These are phyloP conservation scores for Epirrhoe tristata DNA, from an alignment of 2,888 invertebrate genomes.

Conservation along the genomic window DNA sequence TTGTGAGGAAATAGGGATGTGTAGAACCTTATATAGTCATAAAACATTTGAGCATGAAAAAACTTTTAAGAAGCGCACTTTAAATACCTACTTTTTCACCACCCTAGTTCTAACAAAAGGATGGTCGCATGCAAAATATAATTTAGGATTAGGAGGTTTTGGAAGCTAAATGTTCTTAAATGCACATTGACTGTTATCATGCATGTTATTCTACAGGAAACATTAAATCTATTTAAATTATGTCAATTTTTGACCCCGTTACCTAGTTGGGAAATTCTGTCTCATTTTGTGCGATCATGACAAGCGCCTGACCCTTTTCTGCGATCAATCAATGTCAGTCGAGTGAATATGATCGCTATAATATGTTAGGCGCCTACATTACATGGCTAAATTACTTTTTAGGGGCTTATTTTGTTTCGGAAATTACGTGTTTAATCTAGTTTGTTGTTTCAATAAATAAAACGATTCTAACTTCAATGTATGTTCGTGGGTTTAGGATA, in stretches of 20 bases:
- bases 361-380: slow-evolving; percentile 26
- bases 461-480: background rate
- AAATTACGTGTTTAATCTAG: background rate
- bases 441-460: background rate
- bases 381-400: slow-evolving; percentile 14
- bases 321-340: slow-evolving; percentile 44
- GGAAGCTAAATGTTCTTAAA: no score
- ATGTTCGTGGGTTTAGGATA: background rate
- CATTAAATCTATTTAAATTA: background rate
- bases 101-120: background rate
- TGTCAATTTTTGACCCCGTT: slow-evolving; percentile 29
- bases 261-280: slow-evolving; percentile 36
- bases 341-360: slow-evolving; percentile 39
- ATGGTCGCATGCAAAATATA: no score
- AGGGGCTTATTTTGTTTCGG: slow-evolving; percentile 1
- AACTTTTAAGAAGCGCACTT: no score
- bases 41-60: no score
- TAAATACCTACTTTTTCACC: background rate
- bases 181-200: no score
- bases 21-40: no score
- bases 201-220: background rate
- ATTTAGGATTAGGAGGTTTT: no score
- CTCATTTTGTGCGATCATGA: slow-evolving; percentile 37
- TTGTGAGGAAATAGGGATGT: no score
- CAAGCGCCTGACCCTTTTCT: slow-evolving; percentile 35